Percentiles rank a stretch among this genome's conserved stretches.
phyloP scores from a whole-genome alignment of 2,797 vertebrate species.

The Scolopax rusticola region DNA sequence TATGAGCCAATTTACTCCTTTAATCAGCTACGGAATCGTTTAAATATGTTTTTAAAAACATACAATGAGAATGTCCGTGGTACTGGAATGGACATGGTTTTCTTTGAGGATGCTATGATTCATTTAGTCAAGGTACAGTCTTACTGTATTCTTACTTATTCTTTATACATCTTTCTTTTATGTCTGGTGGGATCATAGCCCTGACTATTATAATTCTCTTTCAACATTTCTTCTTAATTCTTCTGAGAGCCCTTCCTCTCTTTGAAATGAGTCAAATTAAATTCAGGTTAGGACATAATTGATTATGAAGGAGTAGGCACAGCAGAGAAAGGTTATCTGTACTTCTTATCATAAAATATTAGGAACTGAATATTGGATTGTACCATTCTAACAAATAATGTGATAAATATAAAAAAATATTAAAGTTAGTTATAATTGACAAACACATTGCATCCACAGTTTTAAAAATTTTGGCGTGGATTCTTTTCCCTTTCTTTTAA shows the following conservation, averaged over 20 bases:
- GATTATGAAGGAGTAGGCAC: background rate
- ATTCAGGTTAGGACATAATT: slow-evolving; percentile 2
- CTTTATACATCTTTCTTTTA: background rate
- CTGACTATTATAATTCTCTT: background rate
- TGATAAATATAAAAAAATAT: background rate
- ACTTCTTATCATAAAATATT: background rate
- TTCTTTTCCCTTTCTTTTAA: background rate
- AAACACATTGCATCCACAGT: background rate
- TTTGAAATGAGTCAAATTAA: background rate
- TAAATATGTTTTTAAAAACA: slow-evolving; percentile 88
- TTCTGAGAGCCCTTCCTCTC: background rate
- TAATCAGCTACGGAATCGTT: slow-evolving; percentile 82
- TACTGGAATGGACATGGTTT: slow-evolving; percentile 92
- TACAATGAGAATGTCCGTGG: slow-evolving; percentile 92
- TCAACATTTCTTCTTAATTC: background rate
- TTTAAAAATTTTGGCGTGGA: background rate
- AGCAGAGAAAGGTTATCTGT: background rate
- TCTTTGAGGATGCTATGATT: slow-evolving; percentile 93
- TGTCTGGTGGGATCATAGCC: background rate
- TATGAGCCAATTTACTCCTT: slow-evolving; percentile 91
- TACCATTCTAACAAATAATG: background rate
- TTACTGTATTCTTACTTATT: background rate
- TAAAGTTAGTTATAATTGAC: background rate
- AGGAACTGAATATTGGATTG: background rate
- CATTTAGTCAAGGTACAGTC: slow-evolving; percentile 92